Conservation (phyloP, 2,797 vertebrate species). For the Mormyrus proboscirostris region DNA sequence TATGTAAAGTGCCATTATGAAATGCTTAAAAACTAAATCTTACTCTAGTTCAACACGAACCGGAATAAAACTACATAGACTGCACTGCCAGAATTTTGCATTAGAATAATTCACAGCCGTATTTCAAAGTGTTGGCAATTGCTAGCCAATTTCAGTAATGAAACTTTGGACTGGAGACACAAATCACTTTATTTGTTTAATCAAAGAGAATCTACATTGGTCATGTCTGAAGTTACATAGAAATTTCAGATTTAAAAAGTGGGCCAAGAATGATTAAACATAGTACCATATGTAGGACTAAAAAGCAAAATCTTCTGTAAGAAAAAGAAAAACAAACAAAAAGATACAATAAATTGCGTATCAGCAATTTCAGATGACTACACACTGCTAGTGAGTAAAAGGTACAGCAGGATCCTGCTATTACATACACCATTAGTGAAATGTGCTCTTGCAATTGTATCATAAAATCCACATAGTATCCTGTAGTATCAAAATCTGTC, state of each 20-base stretch:
- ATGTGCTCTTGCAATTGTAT: not conserved
- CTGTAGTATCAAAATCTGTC: constrained; percentile 9
- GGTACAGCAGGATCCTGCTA: not conserved
- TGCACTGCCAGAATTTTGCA: not conserved
- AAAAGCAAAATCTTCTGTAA: constrained; percentile 17
- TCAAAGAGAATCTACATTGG: constrained; percentile 19
- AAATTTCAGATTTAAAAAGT: constrained; percentile 28
- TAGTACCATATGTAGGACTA: constrained; percentile 17
- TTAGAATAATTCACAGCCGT: not conserved
- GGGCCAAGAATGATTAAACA: constrained; percentile 12
- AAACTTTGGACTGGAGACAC: constrained; percentile 14
- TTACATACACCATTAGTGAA: not conserved
- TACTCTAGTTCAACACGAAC: not conserved
- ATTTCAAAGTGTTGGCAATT: not conserved
- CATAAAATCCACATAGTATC: not conserved
- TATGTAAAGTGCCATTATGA: not conserved
- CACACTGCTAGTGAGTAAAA: constrained; percentile 1
- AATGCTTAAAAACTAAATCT: not conserved
- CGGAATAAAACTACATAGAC: not conserved
- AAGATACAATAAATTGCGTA: constrained; percentile 14
- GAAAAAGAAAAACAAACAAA: not conserved
- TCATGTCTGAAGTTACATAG: constrained; percentile 21
- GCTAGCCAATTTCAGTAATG: constrained; percentile 6
- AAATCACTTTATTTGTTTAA: constrained; percentile 26
- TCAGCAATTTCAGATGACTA: constrained; percentile 14